Percentiles rank a stretch among this genome's conserved stretches.
phyloP scores from a whole-genome alignment of 2,797 vertebrate genomes.

The Salmo trutta region DNA sequence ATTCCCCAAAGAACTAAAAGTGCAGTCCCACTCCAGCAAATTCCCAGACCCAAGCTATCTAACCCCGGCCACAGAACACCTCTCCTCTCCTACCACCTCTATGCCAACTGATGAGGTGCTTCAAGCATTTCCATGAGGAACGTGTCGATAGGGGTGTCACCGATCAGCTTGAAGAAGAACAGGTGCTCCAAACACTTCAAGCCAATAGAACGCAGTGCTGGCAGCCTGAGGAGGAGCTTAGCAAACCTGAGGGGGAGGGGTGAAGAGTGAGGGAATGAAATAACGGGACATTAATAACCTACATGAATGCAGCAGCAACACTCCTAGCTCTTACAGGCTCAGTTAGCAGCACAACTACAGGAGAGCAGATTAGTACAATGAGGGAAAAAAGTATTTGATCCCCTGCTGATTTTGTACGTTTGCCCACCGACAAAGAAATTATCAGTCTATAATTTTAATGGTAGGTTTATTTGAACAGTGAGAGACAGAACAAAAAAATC shows the following conservation, averaged over 20 bases:
- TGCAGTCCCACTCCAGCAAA: slow-evolving; percentile 79
- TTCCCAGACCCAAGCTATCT: slow-evolving; percentile 73
- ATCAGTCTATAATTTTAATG: too few species aligned
- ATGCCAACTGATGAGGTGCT: slow-evolving; percentile 87
- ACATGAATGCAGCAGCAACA: background rate
- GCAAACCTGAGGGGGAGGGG: slow-evolving; percentile 81
- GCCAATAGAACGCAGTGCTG: slow-evolving; percentile 92
- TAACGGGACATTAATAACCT: background rate
- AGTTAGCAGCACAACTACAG: background rate
- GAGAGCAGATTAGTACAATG: background rate
- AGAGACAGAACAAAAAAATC: too few species aligned
- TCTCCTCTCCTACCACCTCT: slow-evolving; percentile 45
- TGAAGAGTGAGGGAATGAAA: background rate
- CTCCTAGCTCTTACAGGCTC: background rate
- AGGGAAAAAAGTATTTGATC: too few species aligned
- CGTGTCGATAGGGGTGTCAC: slow-evolving; percentile 97
- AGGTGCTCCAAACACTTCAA: slow-evolving; percentile 97
- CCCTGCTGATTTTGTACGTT: too few species aligned
- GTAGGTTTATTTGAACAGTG: too few species aligned
- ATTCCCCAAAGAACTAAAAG: slow-evolving; percentile 81
- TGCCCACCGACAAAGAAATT: too few species aligned
- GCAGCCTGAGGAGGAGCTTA: slow-evolving; percentile 92
- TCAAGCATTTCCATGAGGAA: slow-evolving; percentile 99
- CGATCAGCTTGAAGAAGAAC: slow-evolving; percentile 98
- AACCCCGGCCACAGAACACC: slow-evolving; percentile 67